Conservation (phyloP, 2,888 invertebrate species). For the Polymixis flavicincta region DNA sequence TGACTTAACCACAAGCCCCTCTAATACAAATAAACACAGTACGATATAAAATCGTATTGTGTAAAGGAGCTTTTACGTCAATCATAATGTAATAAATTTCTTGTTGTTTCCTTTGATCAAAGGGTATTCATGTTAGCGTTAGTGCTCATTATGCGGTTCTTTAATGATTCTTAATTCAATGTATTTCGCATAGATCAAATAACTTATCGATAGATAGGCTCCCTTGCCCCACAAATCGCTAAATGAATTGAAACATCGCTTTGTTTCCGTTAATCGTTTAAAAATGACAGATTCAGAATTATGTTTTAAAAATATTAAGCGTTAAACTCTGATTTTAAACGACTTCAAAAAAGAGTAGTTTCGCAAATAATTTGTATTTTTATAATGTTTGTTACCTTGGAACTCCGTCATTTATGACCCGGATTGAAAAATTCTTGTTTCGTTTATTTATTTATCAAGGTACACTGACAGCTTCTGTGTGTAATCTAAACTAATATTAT, state of each 20-base stretch:
- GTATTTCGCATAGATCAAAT: conserved; percentile 34
- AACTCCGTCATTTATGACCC: too few species aligned
- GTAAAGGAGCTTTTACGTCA: conserved; percentile 43
- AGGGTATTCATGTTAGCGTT: conserved; percentile 21
- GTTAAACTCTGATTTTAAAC: too few species aligned
- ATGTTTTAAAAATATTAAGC: too few species aligned
- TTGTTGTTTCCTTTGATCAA: conserved; percentile 50
- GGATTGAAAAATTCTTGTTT: too few species aligned
- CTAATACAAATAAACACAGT: background rate
- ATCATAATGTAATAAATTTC: conserved; percentile 39
- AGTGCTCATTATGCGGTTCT: conserved; percentile 15
- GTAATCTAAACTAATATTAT: too few species aligned
- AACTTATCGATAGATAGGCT: background rate
- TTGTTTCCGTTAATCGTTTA: background rate
- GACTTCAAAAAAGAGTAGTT: too few species aligned
- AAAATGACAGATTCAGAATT: background rate
- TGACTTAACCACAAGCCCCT: too few species aligned
- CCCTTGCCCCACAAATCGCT: background rate
- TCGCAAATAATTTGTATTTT: too few species aligned
- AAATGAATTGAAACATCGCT: background rate
- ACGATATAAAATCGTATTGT: conserved; percentile 30
- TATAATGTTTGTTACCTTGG: too few species aligned
- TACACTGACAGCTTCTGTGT: too few species aligned
- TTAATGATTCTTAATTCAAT: conserved; percentile 19
- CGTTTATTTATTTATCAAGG: too few species aligned